phyloP scores from a whole-genome alignment of 1,140 invertebrate genomes.

The Eumeta japonica region DNA sequence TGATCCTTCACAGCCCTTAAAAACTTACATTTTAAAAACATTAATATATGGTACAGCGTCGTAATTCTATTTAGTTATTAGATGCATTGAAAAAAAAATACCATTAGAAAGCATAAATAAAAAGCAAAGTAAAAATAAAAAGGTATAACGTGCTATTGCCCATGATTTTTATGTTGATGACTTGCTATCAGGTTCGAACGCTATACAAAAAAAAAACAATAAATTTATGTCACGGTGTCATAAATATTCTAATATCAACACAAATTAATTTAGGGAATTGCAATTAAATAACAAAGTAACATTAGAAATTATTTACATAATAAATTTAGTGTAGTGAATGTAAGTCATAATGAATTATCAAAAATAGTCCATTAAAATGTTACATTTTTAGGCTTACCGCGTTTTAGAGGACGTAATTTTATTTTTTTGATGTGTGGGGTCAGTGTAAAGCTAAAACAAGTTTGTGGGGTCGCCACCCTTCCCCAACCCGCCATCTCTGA shows the following conservation, averaged over 20 bases:
- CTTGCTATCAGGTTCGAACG: constrained; percentile 4
- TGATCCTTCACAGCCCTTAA: constrained; percentile 6
- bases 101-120: constrained; percentile 4
- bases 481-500: too few relatives aligned
- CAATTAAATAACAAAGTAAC: constrained; percentile 12
- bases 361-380: too few relatives aligned
- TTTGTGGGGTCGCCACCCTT: too few relatives aligned
- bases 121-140: too few relatives aligned
- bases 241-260: constrained; percentile 3
- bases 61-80: constrained; percentile 12
- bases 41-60: constrained; percentile 21
- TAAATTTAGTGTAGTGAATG: too few relatives aligned
- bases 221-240: background rate
- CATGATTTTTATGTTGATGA: constrained; percentile 10
- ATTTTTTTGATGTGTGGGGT: too few relatives aligned
- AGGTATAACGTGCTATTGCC: background rate
- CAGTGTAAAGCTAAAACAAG: too few relatives aligned
- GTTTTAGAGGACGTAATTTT: too few relatives aligned
- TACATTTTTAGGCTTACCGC: too few relatives aligned
- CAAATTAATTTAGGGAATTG: constrained; percentile 12
- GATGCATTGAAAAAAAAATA: constrained; percentile 8
- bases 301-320: too few relatives aligned
- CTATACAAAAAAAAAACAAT: background rate
- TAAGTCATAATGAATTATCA: too few relatives aligned
- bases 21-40: constrained; percentile 19